Evolutionary conservation across 1,140 invertebrate genomes (phyloP), one percentile per base, ranked within the genome.

Genomic region (Chrysoperla carnea): DNA sequence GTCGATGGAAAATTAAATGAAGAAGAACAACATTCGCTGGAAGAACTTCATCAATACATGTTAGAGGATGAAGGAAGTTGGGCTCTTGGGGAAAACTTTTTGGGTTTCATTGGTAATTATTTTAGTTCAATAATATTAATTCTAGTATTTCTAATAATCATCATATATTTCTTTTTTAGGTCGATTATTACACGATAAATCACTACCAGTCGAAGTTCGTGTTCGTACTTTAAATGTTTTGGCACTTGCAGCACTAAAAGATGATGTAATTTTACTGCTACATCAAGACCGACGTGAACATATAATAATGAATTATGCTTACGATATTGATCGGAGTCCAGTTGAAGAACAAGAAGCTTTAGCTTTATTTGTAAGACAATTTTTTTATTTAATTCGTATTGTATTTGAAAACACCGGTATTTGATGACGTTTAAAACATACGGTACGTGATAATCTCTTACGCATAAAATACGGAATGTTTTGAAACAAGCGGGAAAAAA

Each of bases 201-300:
- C 67, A 6, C 55, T 80, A 37, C 60, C 66, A 3, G 59, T 62
- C 4, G 68, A 71, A 51, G 68, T 69, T 29, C 67, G 78, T 48
- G 69, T 80, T 42, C 67, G 66, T 46, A 59, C 73, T 46, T 61
- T 86, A 46, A 80, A 81, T 41, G 71, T 83, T 29, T 61, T 86
- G 46, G 75, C 77, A 9, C 70, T 72, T 40, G 82, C 81, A 1
- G 83, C 84, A 6, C 64, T 89, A 6, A 87, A 88, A 51, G 88
- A 93, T 50, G 89, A 93, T 59, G 78, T 92, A 38, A 86, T 92
- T 54, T 69, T 93, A 17, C 62, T 93, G 40, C 60, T 93, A 42
- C 89, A 93, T 62, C 87, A 91, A 63, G 89, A 93, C 61, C 69
- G 88, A 44, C 69, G 80, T 41, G 84, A 88, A 50, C 89, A 93